These are phyloP conservation scores for Streptopelia turtur DNA, from an alignment of 2,797 vertebrate genomes.

Conservation along the genomic window DNA sequence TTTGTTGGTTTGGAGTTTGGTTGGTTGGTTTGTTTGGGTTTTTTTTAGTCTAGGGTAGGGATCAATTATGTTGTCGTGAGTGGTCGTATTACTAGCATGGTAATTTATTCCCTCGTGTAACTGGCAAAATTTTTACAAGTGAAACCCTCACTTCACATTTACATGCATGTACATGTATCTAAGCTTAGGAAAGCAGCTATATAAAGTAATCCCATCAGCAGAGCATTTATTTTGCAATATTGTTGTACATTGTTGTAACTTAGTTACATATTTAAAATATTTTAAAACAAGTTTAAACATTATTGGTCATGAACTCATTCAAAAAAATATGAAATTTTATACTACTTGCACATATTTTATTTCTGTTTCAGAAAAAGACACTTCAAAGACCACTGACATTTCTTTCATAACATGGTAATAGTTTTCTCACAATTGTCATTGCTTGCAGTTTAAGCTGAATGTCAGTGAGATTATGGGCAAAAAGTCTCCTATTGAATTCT, in stretches of 20 bases:
- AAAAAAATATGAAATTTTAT: not conserved
- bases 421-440: not conserved
- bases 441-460: not conserved
- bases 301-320: not conserved
- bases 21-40: not conserved
- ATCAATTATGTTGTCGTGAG: not conserved
- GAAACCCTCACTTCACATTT: not conserved
- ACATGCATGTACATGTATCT: not conserved
- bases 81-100: not conserved
- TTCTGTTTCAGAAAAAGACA: not conserved
- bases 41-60: not conserved
- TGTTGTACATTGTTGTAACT: not conserved
- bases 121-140: not conserved
- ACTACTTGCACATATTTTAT: not conserved
- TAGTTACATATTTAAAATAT: not conserved
- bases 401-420: not conserved
- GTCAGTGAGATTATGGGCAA: not conserved
- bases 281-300: not conserved
- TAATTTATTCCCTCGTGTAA: not conserved
- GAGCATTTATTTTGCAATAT: not conserved
- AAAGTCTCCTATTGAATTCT: not conserved
- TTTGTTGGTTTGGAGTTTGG: no score
- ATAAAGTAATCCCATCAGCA: not conserved
- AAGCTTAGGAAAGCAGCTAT: not conserved
- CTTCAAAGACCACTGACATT: not conserved